Evolutionary conservation across 2,797 vertebrate genomes (phyloP).

Genomic region (Enteromius trimaculatus): DNA sequence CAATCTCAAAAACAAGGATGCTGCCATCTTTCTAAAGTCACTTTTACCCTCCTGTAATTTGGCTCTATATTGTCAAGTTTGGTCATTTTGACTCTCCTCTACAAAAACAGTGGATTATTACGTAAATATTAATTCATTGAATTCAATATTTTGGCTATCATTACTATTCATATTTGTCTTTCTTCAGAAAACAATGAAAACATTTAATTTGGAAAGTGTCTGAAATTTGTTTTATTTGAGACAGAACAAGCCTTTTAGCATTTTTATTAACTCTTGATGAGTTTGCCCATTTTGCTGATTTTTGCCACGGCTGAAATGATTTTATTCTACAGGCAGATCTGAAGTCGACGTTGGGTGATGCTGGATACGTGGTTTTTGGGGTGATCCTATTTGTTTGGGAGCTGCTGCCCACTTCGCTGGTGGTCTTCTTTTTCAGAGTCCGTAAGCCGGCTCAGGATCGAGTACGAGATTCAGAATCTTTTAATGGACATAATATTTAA

Average conservation of each 20-base stretch:
- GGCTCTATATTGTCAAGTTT: neutral
- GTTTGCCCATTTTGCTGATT: neutral
- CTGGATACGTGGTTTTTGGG: constrained; percentile 91
- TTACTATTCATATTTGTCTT: neutral
- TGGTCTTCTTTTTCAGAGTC: constrained; percentile 96
- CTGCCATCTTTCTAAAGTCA: too few species aligned
- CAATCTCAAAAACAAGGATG: neutral
- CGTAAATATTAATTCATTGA: neutral
- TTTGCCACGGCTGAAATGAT: neutral
- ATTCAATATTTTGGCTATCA: neutral
- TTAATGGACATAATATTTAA: neutral
- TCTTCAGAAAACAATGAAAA: neutral
- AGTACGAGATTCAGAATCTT: constrained; percentile 68
- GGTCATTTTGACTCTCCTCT: neutral
- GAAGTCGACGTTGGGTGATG: constrained; percentile 88
- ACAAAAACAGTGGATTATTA: neutral
- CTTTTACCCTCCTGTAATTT: too few species aligned
- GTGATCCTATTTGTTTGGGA: constrained; percentile 96
- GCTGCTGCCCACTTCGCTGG: constrained; percentile 90
- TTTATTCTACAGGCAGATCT: constrained; percentile 85
- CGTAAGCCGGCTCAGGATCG: constrained; percentile 85
- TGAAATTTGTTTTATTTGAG: neutral
- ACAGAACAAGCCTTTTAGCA: neutral
- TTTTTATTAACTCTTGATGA: neutral
- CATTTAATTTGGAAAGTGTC: neutral